phyloP scores from a whole-genome alignment of 2,888 invertebrate species.

The Eurytoma californica region DNA sequence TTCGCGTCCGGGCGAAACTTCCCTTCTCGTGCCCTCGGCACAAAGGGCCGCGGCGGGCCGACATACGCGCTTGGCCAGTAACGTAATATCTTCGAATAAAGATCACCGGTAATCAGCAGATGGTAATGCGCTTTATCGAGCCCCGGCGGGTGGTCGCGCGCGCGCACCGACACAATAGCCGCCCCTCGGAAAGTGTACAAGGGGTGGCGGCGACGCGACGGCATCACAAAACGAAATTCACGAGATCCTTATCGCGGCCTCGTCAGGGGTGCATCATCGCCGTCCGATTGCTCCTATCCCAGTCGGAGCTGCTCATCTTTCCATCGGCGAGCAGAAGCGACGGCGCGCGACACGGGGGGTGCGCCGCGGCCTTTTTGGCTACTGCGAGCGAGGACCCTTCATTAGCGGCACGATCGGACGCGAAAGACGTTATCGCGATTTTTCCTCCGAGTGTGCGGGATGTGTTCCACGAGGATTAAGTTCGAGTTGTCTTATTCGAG shows the following conservation, averaged over 20 bases:
- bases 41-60: background rate
- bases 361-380: too few species aligned
- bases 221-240: constrained; percentile 62
- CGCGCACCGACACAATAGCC: constrained; percentile 62
- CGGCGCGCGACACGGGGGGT: too few species aligned
- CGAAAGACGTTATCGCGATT: too few species aligned
- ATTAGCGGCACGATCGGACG: too few species aligned
- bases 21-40: background rate
- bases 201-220: constrained; percentile 59
- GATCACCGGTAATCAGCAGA: constrained; percentile 71
- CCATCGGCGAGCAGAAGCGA: constrained; percentile 6
- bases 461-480: too few species aligned
- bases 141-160: constrained; percentile 60
- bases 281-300: constrained; percentile 69
- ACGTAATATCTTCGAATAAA: constrained; percentile 65
- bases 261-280: constrained; percentile 66
- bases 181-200: constrained; percentile 31
- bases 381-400: too few species aligned
- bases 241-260: constrained; percentile 65
- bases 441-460: too few species aligned
- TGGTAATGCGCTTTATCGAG: constrained; percentile 66
- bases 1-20: background rate
- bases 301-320: constrained; percentile 49
- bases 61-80: constrained; percentile 38
- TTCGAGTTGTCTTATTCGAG: too few species aligned